Conservation (phyloP, 1,140 invertebrate genomes). For the Diabrotica virgifera region DNA sequence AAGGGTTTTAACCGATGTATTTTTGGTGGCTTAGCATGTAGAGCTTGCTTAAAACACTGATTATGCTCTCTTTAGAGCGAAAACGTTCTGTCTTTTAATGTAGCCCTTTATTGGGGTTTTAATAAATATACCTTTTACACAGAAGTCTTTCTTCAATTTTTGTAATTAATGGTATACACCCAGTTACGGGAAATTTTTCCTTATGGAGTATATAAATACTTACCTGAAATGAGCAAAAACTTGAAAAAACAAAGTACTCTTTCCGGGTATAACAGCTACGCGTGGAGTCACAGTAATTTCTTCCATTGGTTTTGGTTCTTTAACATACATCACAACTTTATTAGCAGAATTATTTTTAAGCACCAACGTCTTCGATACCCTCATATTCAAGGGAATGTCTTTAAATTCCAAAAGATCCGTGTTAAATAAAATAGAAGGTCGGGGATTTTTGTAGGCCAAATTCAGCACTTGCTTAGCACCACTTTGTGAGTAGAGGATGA, state of each 20-base stretch:
- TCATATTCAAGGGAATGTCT: slow-evolving; percentile 29
- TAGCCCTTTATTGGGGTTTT: no score
- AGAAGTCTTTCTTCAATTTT: no score
- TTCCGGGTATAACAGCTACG: slow-evolving; percentile 18
- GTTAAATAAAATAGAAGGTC: slow-evolving; percentile 19
- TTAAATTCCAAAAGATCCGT: slow-evolving; percentile 21
- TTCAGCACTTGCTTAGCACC: slow-evolving; percentile 28
- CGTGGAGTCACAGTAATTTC: slow-evolving; percentile 26
- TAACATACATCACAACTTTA: slow-evolving; percentile 16
- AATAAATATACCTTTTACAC: no score
- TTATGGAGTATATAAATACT: not conserved
- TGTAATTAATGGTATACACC: no score
- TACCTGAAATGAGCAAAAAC: slow-evolving; percentile 19
- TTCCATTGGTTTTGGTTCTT: slow-evolving; percentile 9
- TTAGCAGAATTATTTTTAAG: slow-evolving; percentile 27
- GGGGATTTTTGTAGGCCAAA: slow-evolving; percentile 17
- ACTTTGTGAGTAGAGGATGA: slow-evolving; percentile 30
- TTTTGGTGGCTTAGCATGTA: no score
- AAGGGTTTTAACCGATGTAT: no score
- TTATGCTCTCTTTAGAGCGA: no score
- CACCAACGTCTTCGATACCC: slow-evolving; percentile 20
- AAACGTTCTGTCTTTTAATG: no score
- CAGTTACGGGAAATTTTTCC: no score
- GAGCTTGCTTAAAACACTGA: no score
- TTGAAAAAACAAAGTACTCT: slow-evolving; percentile 23